phyloP scores from a whole-genome alignment of 2,797 vertebrate species.

The Sebastolobus altivelis region DNA sequence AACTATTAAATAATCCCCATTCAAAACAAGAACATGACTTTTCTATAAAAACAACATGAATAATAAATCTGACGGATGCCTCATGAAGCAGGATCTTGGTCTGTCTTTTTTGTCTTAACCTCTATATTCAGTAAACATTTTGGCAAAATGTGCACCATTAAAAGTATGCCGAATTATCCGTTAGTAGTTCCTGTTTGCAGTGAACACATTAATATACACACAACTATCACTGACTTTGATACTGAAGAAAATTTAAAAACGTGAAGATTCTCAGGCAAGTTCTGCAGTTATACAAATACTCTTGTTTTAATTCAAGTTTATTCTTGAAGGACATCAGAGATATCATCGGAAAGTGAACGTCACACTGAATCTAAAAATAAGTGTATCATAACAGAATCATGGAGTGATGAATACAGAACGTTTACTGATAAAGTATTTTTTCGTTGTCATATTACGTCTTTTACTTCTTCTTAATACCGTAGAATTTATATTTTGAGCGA shows the following conservation, averaged over 20 bases:
- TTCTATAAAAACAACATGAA: neutral
- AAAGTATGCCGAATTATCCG: neutral
- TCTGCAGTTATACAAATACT: neutral
- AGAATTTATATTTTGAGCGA: too few species aligned
- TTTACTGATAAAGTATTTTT: too few species aligned
- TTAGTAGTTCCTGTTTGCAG: neutral
- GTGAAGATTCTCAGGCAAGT: neutral
- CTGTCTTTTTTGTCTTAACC: neutral
- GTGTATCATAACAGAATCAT: too few species aligned
- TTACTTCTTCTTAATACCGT: too few species aligned
- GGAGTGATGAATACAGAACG: too few species aligned
- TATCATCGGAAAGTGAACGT: too few species aligned
- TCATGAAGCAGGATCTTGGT: neutral
- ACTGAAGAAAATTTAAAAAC: neutral
- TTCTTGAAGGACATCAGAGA: too few species aligned
- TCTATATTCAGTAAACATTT: neutral
- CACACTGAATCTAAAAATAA: too few species aligned
- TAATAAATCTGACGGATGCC: neutral
- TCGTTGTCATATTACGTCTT: too few species aligned
- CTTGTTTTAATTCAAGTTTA: neutral
- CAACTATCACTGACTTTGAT: neutral
- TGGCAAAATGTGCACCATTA: neutral
- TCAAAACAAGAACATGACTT: constrained; percentile 13
- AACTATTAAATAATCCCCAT: constrained; percentile 70
- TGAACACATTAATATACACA: neutral